Evolutionary conservation across 2,113 vertebrate genomes (phyloP).

Genomic region (Gambusia holbrooki): DNA sequence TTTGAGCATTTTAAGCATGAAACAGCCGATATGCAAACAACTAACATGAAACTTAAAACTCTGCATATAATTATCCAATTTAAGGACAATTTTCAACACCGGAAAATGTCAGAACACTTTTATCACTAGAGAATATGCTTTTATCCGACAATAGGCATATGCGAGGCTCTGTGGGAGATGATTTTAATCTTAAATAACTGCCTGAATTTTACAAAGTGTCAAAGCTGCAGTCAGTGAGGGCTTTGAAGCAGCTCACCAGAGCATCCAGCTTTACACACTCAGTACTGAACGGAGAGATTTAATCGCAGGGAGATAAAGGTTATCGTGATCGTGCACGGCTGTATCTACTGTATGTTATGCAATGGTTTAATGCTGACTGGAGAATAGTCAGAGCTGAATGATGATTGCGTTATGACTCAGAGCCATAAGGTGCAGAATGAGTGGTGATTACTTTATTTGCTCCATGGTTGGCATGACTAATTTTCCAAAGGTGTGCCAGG

Average conservation of each 20-base stretch:
- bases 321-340: constrained; percentile 24
- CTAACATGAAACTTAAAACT: constrained; percentile 5
- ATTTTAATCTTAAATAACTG: constrained; percentile 47
- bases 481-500: constrained; percentile 23
- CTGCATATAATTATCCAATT: background rate
- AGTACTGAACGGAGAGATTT: constrained; percentile 49
- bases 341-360: constrained; percentile 50
- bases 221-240: constrained; percentile 47
- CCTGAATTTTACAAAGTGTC: constrained; percentile 47
- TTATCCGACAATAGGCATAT: constrained; percentile 19
- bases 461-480: constrained; percentile 31
- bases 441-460: constrained; percentile 29
- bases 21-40: background rate
- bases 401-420: constrained; percentile 52
- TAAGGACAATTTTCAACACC: background rate
- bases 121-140: constrained; percentile 4
- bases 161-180: constrained; percentile 24
- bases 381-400: constrained; percentile 19
- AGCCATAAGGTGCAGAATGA: constrained; percentile 42
- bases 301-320: constrained; percentile 62
- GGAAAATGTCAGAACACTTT: background rate
- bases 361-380: constrained; percentile 46
- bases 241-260: constrained; percentile 58
- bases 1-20: background rate
- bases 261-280: constrained; percentile 55